Evolutionary conservation across 2,888 invertebrate species (phyloP).

Genomic region (Tholera decimalis): DNA sequence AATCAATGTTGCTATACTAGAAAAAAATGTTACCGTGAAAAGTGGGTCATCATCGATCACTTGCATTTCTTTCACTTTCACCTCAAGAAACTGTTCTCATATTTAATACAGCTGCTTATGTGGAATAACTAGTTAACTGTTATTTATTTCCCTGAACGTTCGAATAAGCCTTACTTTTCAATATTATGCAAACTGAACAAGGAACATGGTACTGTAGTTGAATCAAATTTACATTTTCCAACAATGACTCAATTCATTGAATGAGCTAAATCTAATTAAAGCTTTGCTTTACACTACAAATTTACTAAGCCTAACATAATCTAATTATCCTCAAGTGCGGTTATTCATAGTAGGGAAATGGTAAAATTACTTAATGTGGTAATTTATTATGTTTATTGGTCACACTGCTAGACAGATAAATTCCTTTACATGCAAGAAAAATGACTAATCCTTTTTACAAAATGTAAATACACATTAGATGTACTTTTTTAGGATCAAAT

Average conservation of each 20-base stretch:
- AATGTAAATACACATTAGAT: background rate
- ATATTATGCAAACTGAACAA: slow-evolving; percentile 5
- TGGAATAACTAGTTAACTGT: background rate
- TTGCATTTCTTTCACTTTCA: slow-evolving; percentile 70
- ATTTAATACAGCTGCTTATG: background rate
- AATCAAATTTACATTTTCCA: slow-evolving; percentile 7
- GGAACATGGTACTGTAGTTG: background rate
- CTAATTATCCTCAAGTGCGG: slow-evolving; percentile 35
- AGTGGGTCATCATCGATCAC: slow-evolving; percentile 81
- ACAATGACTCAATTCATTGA: background rate
- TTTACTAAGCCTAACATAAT: slow-evolving; percentile 36
- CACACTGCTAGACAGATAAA: slow-evolving; percentile 14
- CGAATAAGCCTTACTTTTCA: background rate
- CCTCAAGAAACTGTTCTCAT: slow-evolving; percentile 39
- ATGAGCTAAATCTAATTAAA: slow-evolving; percentile 44
- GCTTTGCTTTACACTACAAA: slow-evolving; percentile 23
- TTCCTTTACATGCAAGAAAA: slow-evolving; percentile 42
- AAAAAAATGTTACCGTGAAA: slow-evolving; percentile 76
- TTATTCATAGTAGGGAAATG: slow-evolving; percentile 38
- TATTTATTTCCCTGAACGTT: background rate
- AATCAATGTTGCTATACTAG: slow-evolving; percentile 83
- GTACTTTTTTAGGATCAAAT: accelerated
- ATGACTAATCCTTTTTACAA: background rate
- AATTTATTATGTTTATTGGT: slow-evolving; percentile 43
- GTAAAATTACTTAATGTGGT: slow-evolving; percentile 25